phyloP scores from a whole-genome alignment of 2,797 vertebrate species.

The Diglossa cyanea region DNA sequence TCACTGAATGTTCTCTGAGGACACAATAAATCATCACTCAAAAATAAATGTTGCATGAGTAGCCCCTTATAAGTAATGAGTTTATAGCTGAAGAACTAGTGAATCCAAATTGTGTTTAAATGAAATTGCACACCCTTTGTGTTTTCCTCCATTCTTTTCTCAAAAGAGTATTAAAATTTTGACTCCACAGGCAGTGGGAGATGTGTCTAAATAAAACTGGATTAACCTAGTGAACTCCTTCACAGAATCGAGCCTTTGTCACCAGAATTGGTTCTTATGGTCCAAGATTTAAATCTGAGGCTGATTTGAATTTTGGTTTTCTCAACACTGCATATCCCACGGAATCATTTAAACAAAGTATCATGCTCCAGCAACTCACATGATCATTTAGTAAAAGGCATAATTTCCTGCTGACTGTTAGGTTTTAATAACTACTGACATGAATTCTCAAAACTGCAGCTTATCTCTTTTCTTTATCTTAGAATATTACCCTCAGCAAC shows the following conservation, averaged over 20 bases:
- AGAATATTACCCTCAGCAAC: not conserved
- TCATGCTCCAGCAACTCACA: not conserved
- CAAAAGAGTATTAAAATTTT: not conserved
- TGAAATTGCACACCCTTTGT: not conserved
- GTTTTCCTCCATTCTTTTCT: not conserved
- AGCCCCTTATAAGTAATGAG: conserved; percentile 40
- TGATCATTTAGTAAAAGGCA: not conserved
- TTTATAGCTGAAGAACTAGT: conserved; percentile 18
- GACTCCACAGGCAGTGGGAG: not conserved
- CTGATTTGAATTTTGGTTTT: not conserved
- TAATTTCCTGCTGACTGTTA: not conserved
- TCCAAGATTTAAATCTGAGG: not conserved
- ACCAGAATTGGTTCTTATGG: not conserved
- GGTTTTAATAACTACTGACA: not conserved
- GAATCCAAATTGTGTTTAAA: conserved; percentile 32
- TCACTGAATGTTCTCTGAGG: not conserved
- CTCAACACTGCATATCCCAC: not conserved
- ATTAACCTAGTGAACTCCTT: not conserved
- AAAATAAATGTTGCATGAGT: conserved; percentile 38
- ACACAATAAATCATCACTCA: conserved; percentile 37
- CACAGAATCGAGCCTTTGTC: not conserved
- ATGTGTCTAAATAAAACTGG: not conserved
- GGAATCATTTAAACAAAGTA: not conserved
- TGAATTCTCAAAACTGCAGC: not conserved
- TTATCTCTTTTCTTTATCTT: not conserved